phyloP scores from a whole-genome alignment of 2,888 invertebrate species.

The Pemphredon lugubris region DNA sequence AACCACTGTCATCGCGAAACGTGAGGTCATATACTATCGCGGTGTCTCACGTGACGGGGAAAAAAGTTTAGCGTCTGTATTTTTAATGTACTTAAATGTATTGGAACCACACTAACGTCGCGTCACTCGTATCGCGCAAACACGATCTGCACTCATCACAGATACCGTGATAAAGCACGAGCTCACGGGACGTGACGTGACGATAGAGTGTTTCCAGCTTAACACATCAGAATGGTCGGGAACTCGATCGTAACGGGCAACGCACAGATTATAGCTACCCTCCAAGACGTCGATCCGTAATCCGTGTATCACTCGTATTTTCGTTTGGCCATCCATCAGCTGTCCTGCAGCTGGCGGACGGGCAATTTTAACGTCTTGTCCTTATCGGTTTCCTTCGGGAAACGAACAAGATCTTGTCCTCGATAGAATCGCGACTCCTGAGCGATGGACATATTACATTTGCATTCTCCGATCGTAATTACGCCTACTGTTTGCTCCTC shows the following conservation, averaged over 20 bases:
- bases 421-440: slow-evolving; percentile 8
- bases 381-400: slow-evolving; percentile 22
- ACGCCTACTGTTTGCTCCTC: slow-evolving; percentile 55
- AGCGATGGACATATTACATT: slow-evolving; percentile 41
- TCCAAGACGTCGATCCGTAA: not conserved
- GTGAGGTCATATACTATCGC: no score
- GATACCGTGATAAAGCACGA: no score
- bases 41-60: no score
- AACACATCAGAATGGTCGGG: not conserved
- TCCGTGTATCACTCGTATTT: slow-evolving; percentile 11
- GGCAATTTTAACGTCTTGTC: slow-evolving; percentile 41
- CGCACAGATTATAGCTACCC: slow-evolving; percentile 22
- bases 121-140: no score
- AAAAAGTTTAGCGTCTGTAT: no score
- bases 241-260: slow-evolving; percentile 1
- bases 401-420: slow-evolving; percentile 7
- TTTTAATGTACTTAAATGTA: no score
- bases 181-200: no score
- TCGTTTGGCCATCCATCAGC: slow-evolving; percentile 62
- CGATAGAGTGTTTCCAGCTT: no score
- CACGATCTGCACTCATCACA: no score
- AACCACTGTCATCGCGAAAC: no score
- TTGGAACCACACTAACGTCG: no score
- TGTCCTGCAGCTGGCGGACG: slow-evolving; percentile 66
- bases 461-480: slow-evolving; percentile 50